Evolutionary conservation across 2,797 vertebrate species (phyloP).

Genomic region (Aulostomus chinensis): DNA sequence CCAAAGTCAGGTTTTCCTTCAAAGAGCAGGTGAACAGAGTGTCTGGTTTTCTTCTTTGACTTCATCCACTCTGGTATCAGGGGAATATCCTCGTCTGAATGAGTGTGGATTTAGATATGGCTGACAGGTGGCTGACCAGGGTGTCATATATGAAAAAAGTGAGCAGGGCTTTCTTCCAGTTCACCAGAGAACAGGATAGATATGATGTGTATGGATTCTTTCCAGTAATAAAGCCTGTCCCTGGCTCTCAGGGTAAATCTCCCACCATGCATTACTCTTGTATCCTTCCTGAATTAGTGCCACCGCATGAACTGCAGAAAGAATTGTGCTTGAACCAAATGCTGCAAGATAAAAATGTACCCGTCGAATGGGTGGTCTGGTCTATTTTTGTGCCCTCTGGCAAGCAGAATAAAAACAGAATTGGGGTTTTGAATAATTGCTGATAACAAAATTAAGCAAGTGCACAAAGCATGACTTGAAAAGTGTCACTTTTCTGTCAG

Average conservation of each 20-base stretch:
- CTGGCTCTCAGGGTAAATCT: slow-evolving; percentile 36
- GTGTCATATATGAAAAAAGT: slow-evolving; percentile 32
- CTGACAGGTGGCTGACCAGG: slow-evolving; percentile 51
- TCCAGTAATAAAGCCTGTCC: slow-evolving; percentile 46
- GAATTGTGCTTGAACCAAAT: slow-evolving; percentile 21
- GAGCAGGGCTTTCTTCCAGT: slow-evolving; percentile 42
- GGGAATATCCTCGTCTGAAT: slow-evolving; percentile 37
- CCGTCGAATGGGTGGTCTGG: slow-evolving; percentile 9
- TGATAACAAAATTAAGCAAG: slow-evolving; percentile 42
- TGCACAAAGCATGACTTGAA: slow-evolving; percentile 52
- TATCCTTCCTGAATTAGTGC: slow-evolving; percentile 25
- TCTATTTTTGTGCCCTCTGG: slow-evolving; percentile 35
- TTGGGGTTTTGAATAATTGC: slow-evolving; percentile 49
- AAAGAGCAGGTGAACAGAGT: slow-evolving; percentile 36
- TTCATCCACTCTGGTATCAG: slow-evolving; percentile 8
- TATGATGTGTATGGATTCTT: slow-evolving; percentile 40
- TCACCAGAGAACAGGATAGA: slow-evolving; percentile 32
- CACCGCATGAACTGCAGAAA: slow-evolving; percentile 5
- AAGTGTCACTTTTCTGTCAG: slow-evolving; percentile 34
- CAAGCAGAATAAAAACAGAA: slow-evolving; percentile 29
- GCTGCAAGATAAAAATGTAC: slow-evolving; percentile 22
- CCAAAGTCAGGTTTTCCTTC: slow-evolving; percentile 42
- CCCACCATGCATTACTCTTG: slow-evolving; percentile 34
- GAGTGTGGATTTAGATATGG: slow-evolving; percentile 47
- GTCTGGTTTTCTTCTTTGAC: slow-evolving; percentile 13